phyloP scores from a whole-genome alignment of 2,113 vertebrate species.

The Diglossa brunneiventris region DNA sequence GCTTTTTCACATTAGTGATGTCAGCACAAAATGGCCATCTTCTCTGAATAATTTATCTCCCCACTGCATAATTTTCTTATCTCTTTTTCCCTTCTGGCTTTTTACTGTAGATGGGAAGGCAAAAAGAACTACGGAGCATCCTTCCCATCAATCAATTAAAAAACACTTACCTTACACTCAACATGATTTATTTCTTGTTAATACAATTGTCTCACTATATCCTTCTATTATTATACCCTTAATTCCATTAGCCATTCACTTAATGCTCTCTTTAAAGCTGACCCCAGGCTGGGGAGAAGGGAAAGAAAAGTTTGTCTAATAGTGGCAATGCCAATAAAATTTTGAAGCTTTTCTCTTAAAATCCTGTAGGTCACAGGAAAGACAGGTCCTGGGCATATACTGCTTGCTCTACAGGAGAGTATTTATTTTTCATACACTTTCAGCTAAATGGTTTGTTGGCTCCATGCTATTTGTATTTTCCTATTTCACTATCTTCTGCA shows the following conservation, averaged over 20 bases:
- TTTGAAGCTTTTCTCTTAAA: conserved; percentile 83
- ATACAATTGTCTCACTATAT: conserved; percentile 99
- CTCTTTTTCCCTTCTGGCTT: conserved; percentile 83
- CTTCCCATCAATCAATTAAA: conserved; percentile 99
- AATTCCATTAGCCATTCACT: conserved; percentile 98
- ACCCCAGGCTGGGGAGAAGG: conserved; percentile 82
- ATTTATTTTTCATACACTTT: conserved; percentile 55
- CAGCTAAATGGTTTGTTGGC: conserved; percentile 35
- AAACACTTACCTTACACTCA: conserved; percentile 99
- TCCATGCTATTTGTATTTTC: conserved; percentile 53
- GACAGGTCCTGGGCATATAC: conserved; percentile 66
- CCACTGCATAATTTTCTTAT: conserved; percentile 89
- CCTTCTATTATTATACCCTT: conserved; percentile 97
- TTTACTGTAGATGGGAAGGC: conserved; percentile 84
- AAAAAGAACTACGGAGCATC: conserved; percentile 87
- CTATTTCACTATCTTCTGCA: conserved; percentile 10
- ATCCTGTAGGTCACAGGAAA: conserved; percentile 82
- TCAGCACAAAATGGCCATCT: conserved; percentile 98
- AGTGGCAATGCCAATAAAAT: conserved; percentile 79
- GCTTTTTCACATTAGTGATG: conserved; percentile 98
- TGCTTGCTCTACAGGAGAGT: conserved; percentile 11
- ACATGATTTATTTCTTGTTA: conserved; percentile 99
- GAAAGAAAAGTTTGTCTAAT: conserved; percentile 81
- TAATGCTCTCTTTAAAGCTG: conserved; percentile 92
- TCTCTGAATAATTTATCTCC: conserved; percentile 97